phyloP scores from a whole-genome alignment of 1,140 invertebrate genomes.

The Ceratosolen fusciceps region DNA sequence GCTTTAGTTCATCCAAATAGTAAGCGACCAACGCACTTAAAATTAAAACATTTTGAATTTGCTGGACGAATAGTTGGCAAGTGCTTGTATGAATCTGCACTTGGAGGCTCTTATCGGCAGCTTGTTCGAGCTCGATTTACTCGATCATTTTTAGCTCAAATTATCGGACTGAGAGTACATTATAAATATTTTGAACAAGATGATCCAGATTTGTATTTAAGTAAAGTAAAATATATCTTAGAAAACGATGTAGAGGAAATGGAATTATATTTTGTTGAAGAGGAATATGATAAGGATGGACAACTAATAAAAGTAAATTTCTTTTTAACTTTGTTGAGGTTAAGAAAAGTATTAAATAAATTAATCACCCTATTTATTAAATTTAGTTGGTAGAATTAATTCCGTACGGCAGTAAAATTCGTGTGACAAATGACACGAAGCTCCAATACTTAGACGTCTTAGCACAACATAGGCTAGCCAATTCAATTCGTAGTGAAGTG shows the following conservation, averaged over 20 bases:
- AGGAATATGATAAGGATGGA: slow-evolving; percentile 86
- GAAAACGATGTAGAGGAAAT: slow-evolving; percentile 90
- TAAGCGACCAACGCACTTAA: slow-evolving; percentile 80
- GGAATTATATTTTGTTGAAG: slow-evolving; percentile 90
- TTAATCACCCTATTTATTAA: slow-evolving; percentile 13
- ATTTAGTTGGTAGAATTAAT: slow-evolving; percentile 66
- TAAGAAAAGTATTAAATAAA: background rate
- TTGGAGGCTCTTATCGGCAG: slow-evolving; percentile 90
- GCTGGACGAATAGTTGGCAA: slow-evolving; percentile 95
- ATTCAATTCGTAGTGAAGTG: slow-evolving; percentile 85
- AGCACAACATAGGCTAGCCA: slow-evolving; percentile 89
- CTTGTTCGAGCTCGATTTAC: slow-evolving; percentile 91
- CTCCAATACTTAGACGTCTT: slow-evolving; percentile 89
- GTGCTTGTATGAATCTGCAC: slow-evolving; percentile 91
- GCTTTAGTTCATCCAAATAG: slow-evolving; percentile 92
- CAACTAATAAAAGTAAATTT: slow-evolving; percentile 76
- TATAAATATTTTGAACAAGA: slow-evolving; percentile 98
- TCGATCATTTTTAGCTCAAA: slow-evolving; percentile 93
- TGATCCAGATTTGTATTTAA: slow-evolving; percentile 92
- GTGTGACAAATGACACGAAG: slow-evolving; percentile 85
- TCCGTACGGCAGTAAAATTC: slow-evolving; percentile 68
- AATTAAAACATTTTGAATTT: slow-evolving; percentile 93
- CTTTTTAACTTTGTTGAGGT: background rate
- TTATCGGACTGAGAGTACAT: slow-evolving; percentile 92
- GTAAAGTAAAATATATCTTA: slow-evolving; percentile 92